These are phyloP conservation scores for Penelope pileata DNA, from an alignment of 2,113 vertebrate species.

Conservation along the genomic window DNA sequence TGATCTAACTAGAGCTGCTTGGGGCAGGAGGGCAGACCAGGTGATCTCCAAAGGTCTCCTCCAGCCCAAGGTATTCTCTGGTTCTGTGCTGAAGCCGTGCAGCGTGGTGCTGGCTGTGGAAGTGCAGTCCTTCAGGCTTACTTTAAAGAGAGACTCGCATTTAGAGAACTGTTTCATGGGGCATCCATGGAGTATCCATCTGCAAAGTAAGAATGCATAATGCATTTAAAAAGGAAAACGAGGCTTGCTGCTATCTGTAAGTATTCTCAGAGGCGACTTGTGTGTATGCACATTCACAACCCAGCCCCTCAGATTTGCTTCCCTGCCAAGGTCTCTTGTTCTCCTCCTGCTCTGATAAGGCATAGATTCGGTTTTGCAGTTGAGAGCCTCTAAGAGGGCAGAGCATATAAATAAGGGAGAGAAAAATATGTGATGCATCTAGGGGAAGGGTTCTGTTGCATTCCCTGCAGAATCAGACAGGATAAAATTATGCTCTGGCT, in stretches of 20 bases:
- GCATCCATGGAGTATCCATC: too few species aligned
- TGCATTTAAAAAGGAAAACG: neutral
- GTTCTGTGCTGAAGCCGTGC: neutral
- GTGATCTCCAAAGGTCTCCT: neutral
- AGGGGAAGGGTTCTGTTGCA: neutral
- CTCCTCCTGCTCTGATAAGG: neutral
- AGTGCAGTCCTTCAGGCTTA: neutral
- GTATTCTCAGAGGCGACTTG: neutral
- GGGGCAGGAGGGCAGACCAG: neutral
- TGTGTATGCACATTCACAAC: neutral
- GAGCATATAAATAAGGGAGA: neutral
- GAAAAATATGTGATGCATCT: rapidly evolving
- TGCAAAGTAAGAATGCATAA: neutral
- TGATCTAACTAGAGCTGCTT: neutral
- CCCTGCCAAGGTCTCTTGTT: neutral
- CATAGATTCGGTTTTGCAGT: rapidly evolving
- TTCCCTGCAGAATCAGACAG: neutral
- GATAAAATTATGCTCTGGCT: neutral
- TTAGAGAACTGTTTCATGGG: neutral
- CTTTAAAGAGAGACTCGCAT: neutral
- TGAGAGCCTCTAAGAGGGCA: neutral
- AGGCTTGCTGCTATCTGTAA: neutral
- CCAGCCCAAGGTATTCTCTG: neutral
- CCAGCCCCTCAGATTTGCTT: neutral
- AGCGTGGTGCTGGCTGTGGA: neutral